Percentiles rank a stretch among this genome's conserved stretches.
These are phyloP conservation scores for Spizaetus ornatus DNA, from an alignment of 2,113 vertebrate species.

Conservation along the genomic window DNA sequence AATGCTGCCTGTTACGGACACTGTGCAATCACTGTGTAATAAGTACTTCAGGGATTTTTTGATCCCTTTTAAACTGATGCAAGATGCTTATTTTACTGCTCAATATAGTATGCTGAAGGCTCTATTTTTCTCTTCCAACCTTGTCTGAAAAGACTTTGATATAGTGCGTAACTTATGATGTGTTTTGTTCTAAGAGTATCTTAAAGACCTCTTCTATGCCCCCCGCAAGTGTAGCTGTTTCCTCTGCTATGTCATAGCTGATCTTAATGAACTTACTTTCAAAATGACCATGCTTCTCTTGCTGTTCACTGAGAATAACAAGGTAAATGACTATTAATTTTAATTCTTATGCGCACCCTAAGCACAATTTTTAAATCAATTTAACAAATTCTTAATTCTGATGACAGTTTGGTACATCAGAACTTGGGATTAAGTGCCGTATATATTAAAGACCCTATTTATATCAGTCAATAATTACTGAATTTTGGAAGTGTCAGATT, in stretches of 20 bases:
- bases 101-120: neutral
- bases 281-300: neutral
- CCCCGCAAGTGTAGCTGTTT: neutral
- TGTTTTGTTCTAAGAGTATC: neutral
- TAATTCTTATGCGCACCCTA: neutral
- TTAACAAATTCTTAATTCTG: neutral
- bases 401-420: neutral
- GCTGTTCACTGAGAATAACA: neutral
- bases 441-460: neutral
- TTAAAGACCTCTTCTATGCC: neutral
- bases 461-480: neutral
- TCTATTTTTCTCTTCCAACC: neutral
- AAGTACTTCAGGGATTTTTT: neutral
- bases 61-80: neutral
- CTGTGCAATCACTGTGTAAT: neutral
- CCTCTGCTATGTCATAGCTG: neutral
- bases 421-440: neutral
- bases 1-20: neutral
- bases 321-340: neutral
- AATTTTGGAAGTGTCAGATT: neutral
- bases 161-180: neutral
- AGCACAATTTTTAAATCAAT: neutral
- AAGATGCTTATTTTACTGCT: neutral
- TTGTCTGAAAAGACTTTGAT: neutral
- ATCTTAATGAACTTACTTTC: neutral